These are phyloP conservation scores for Chitala chitala DNA, from an alignment of 2,113 vertebrate genomes.

Conservation along the genomic window DNA sequence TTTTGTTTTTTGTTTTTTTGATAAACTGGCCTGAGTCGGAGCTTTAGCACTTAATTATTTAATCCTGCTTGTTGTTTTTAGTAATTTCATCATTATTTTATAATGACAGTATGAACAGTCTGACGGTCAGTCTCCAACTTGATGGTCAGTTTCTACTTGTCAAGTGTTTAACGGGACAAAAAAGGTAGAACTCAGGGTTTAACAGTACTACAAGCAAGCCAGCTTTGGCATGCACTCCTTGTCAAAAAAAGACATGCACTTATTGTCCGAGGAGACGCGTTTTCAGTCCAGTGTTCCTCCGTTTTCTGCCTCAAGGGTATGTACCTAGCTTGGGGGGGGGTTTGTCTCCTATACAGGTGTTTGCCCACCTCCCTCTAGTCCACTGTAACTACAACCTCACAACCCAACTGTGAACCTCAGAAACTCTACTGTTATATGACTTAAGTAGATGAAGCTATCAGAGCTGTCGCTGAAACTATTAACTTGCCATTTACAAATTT, in stretches of 20 bases:
- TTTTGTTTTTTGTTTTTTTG: no score
- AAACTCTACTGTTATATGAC: slow-evolving; percentile 86
- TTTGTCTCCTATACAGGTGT: slow-evolving; percentile 36
- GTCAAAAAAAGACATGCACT: slow-evolving; percentile 60
- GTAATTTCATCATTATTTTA: slow-evolving; percentile 30
- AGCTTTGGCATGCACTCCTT: slow-evolving; percentile 47
- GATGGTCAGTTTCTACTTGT: slow-evolving; percentile 9
- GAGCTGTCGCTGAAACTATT: slow-evolving; percentile 90
- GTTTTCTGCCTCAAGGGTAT: slow-evolving; percentile 63
- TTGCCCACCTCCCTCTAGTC: slow-evolving; percentile 50
- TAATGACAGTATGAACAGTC: no score
- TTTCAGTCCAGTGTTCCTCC: slow-evolving; percentile 58
- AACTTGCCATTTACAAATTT: slow-evolving; percentile 96
- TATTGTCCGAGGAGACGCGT: slow-evolving; percentile 60
- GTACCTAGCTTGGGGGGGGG: slow-evolving; percentile 28
- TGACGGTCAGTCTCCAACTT: slow-evolving; percentile 41
- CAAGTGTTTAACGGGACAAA: slow-evolving; percentile 49
- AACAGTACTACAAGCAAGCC: slow-evolving; percentile 56
- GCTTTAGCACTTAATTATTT: not conserved
- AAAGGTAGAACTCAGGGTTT: slow-evolving; percentile 70
- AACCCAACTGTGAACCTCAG: slow-evolving; percentile 96
- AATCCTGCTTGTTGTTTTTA: slow-evolving; percentile 9
- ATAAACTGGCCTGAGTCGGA: slow-evolving; percentile 6
- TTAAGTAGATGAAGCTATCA: slow-evolving; percentile 99
- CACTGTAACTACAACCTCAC: slow-evolving; percentile 75